Conservation (phyloP, 2,113 vertebrate genomes). For the Ceyx cyanopectus region DNA sequence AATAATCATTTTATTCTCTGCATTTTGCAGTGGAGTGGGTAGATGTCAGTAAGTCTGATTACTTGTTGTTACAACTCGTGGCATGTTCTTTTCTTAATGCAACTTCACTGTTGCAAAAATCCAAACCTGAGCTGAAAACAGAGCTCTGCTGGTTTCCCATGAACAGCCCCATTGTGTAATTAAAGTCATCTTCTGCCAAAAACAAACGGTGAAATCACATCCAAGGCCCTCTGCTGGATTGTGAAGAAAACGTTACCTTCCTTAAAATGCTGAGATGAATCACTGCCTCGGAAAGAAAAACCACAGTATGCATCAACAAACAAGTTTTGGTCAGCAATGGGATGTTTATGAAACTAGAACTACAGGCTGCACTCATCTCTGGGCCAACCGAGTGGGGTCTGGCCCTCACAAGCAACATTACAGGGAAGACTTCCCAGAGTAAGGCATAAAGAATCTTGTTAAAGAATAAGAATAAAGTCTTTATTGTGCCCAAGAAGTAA, state of each 20-base stretch:
- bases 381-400: neutral
- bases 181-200: neutral
- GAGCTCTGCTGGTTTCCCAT: neutral
- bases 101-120: neutral
- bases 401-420: neutral
- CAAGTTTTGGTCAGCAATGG: neutral
- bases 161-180: neutral
- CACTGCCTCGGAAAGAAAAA: neutral
- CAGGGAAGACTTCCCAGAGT: neutral
- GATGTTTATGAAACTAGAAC: neutral
- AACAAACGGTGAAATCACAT: neutral
- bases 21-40: neutral
- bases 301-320: neutral
- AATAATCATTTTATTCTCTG: neutral
- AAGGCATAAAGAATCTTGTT: neutral
- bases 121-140: neutral
- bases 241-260: neutral
- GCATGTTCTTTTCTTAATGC: neutral
- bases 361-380: neutral
- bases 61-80: neutral
- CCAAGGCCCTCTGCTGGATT: slow-evolving; percentile 39
- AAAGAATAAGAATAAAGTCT: no score
- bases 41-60: neutral
- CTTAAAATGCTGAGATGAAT: neutral
- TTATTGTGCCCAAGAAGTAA: neutral